Evolutionary conservation across 2,888 invertebrate genomes (phyloP).

Genomic region (Conops quadrifasciatus): DNA sequence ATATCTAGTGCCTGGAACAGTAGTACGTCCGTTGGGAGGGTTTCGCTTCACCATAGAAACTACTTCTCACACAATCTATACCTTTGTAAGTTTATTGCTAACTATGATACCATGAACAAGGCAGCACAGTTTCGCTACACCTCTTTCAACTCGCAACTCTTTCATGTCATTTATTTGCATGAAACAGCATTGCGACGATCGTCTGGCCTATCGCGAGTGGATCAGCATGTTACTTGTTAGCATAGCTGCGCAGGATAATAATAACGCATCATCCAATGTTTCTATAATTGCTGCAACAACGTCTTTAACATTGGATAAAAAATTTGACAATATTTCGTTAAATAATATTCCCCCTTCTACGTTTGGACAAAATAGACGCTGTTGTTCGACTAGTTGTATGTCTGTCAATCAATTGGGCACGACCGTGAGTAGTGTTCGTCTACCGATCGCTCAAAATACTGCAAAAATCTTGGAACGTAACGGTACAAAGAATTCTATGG

Average conservation of each 20-base stretch:
- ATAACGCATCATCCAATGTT: not conserved
- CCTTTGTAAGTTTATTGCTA: conserved; percentile 51
- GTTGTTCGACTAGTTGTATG: conserved; percentile 49
- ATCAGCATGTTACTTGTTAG: conserved; percentile 55
- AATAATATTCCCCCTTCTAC: conserved; percentile 40
- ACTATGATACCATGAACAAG: not conserved
- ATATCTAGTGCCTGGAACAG: conserved; percentile 56
- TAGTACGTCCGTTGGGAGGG: conserved; percentile 53
- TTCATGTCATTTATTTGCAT: not conserved
- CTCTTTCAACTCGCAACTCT: not conserved
- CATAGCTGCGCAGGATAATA: conserved; percentile 23
- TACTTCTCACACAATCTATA: conserved; percentile 54
- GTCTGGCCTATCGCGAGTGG: conserved; percentile 55
- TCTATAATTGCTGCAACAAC: conserved; percentile 17
- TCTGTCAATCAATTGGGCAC: conserved; percentile 44
- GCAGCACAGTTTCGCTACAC: not conserved
- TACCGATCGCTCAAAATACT: conserved; percentile 53
- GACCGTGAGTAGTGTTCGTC: conserved; percentile 44
- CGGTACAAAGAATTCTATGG: conserved; percentile 48
- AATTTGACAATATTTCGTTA: conserved; percentile 39
- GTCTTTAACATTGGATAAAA: conserved; percentile 3
- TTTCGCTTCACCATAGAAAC: conserved; percentile 58
- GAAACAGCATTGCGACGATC: conserved; percentile 55
- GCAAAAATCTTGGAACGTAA: conserved; percentile 53
- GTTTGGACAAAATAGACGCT: conserved; percentile 41